Conservation (phyloP, 2,797 vertebrate species). For the Falco concolor region DNA sequence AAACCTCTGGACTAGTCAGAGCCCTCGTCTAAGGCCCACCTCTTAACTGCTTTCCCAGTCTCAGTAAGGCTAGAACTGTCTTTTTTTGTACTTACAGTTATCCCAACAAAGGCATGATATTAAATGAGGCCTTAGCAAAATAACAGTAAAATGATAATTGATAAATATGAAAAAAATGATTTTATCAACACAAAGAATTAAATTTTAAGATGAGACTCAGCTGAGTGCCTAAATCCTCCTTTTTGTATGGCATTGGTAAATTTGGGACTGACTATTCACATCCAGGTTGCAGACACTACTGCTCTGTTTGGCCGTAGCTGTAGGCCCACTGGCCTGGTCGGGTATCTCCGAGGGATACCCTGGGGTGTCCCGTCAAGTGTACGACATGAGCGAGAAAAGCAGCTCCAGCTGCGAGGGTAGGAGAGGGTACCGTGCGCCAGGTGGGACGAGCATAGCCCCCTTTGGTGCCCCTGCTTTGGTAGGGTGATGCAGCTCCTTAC, state of each 20-base stretch:
- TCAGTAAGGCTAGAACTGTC: background rate
- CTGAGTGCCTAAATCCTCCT: background rate
- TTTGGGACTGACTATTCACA: background rate
- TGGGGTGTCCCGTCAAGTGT: background rate
- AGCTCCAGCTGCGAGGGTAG: background rate
- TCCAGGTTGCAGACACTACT: background rate
- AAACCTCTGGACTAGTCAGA: background rate
- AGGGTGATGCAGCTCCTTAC: background rate
- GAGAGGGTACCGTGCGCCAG: rapidly evolving
- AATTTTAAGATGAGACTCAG: background rate
- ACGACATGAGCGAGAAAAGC: background rate
- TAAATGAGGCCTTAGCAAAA: background rate
- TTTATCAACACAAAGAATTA: background rate
- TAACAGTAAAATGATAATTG: background rate
- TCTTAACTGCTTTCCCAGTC: background rate
- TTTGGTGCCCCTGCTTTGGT: background rate
- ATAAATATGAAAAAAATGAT: background rate
- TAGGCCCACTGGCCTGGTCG: background rate
- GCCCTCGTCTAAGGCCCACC: background rate
- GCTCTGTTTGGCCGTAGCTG: background rate
- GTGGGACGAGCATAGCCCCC: background rate
- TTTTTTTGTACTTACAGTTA: background rate
- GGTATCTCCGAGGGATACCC: background rate
- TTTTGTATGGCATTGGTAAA: background rate
- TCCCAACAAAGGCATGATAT: background rate